Evolutionary conservation across 2,113 vertebrate genomes (phyloP).

Genomic region (Galbula dea): DNA sequence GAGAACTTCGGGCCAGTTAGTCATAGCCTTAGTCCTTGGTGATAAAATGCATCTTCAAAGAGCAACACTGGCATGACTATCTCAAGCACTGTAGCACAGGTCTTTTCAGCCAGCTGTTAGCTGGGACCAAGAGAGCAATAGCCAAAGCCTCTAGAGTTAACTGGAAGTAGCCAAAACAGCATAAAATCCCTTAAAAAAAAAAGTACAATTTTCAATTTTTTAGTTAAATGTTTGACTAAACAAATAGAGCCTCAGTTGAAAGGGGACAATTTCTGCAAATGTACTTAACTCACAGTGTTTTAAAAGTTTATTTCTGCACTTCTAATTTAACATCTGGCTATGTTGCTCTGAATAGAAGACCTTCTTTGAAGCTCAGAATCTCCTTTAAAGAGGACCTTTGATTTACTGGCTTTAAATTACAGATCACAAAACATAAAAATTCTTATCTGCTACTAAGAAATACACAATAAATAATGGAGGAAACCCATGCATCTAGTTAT

Average conservation of each 20-base stretch:
- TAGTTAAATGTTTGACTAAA: neutral
- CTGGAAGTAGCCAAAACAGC: neutral
- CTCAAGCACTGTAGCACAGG: neutral
- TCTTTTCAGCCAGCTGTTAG: neutral
- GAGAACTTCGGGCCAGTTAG: neutral
- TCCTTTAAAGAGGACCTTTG: neutral
- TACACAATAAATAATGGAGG: neutral
- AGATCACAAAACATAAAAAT: neutral
- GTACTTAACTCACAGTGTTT: neutral
- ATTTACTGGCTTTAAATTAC: neutral
- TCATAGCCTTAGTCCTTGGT: neutral
- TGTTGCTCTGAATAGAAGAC: neutral
- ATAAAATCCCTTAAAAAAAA: neutral
- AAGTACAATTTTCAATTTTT: neutral
- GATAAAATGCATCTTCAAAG: neutral
- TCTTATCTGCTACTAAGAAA: neutral
- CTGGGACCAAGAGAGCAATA: neutral
- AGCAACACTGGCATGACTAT: neutral
- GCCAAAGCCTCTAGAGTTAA: neutral
- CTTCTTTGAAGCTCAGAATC: neutral
- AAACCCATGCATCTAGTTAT: neutral
- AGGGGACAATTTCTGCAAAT: neutral
- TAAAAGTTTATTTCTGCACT: neutral
- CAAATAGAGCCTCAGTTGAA: neutral
- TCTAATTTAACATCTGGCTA: neutral